Percentiles rank a stretch among this genome's conserved stretches.
Evolutionary conservation across 2,888 invertebrate species (phyloP).

Genomic region (Shargacucullia verbasci): DNA sequence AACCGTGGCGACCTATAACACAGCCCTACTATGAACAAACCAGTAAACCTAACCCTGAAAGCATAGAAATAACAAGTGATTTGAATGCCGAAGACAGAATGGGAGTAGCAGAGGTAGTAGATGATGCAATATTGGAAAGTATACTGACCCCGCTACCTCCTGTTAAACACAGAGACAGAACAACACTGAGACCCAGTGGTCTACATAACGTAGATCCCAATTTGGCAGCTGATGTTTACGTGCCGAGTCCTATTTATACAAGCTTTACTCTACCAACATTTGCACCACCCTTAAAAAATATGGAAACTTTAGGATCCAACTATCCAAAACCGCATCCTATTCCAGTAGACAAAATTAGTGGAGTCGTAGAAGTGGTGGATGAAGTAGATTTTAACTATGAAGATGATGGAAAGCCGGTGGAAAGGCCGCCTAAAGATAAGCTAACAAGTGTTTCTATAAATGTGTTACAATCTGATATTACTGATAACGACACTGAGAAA

Average conservation of each 20-base stretch:
- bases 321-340: slow-evolving; percentile 91
- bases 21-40: slow-evolving; percentile 82
- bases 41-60: slow-evolving; percentile 62
- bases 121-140: slow-evolving; percentile 84
- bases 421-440: slow-evolving; percentile 85
- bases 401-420: slow-evolving; percentile 81
- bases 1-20: slow-evolving; percentile 92
- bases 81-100: slow-evolving; percentile 83
- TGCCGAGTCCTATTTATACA: slow-evolving; percentile 89
- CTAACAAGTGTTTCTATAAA: slow-evolving; percentile 82
- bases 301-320: slow-evolving; percentile 90
- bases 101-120: slow-evolving; percentile 86
- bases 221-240: slow-evolving; percentile 76
- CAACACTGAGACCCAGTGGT: slow-evolving; percentile 70
- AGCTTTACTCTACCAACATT: slow-evolving; percentile 91
- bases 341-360: slow-evolving; percentile 91
- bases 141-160: slow-evolving; percentile 79
- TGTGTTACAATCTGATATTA: slow-evolving; percentile 75
- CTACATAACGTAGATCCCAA: slow-evolving; percentile 74
- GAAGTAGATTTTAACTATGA: slow-evolving; percentile 64
- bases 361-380: slow-evolving; percentile 75
- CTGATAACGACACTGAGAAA: slow-evolving; percentile 79
- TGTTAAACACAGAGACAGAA: slow-evolving; percentile 71
- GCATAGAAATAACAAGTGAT: slow-evolving; percentile 67
- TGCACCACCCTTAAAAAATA: slow-evolving; percentile 89